Percentiles rank a stretch among this genome's conserved stretches.
These are phyloP conservation scores for Anguilla obscura DNA, from an alignment of 2,797 vertebrate species.

Conservation along the genomic window DNA sequence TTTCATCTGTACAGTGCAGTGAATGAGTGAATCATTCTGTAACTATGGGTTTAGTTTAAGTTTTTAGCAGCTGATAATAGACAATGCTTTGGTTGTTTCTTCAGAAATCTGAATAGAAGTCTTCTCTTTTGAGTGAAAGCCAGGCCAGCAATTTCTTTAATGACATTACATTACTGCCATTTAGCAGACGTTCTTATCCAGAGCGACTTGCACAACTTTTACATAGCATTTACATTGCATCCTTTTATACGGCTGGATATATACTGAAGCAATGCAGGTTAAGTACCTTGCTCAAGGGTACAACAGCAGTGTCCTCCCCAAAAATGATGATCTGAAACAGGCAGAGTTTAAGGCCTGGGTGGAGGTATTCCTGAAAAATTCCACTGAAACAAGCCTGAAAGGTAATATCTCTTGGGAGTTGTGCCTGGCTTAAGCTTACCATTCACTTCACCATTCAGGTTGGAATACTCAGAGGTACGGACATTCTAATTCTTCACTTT, in stretches of 20 bases:
- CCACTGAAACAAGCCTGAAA: background rate
- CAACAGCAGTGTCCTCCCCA: background rate
- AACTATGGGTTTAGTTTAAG: background rate
- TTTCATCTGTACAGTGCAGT: background rate
- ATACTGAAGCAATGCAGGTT: no score
- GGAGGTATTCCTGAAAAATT: background rate
- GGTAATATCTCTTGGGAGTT: background rate
- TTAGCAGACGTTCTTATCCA: background rate
- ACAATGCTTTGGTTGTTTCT: background rate
- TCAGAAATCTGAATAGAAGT: background rate
- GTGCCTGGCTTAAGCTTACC: background rate
- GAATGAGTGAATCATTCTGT: background rate
- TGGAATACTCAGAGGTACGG: background rate
- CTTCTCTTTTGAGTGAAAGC: background rate
- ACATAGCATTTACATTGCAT: no score
- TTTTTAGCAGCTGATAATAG: background rate
- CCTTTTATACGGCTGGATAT: no score
- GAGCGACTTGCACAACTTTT: no score
- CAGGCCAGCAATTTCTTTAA: background rate
- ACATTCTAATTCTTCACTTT: background rate
- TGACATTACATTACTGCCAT: background rate
- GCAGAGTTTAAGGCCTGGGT: background rate
- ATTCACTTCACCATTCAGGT: background rate
- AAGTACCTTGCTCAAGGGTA: background rate
- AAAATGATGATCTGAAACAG: background rate